A percentile compares a stretch with the other conserved stretches of the same genome.
Conservation (phyloP, 2,113 vertebrate species). For the Dolichotis patagonum region DNA sequence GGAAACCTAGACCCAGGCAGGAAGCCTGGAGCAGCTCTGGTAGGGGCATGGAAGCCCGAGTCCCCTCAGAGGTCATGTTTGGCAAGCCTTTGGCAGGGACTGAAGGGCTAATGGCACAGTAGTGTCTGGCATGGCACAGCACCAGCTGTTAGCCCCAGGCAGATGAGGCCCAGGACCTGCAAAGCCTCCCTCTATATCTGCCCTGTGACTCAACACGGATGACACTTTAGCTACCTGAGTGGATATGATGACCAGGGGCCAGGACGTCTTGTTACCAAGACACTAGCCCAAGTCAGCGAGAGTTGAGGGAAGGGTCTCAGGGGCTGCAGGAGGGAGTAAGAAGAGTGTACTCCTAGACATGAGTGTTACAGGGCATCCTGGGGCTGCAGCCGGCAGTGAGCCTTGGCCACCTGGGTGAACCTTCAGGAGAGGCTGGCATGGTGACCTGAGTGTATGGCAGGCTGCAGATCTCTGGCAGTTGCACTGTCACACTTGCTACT, state of each 20-base stretch:
- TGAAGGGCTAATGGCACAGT: not conserved
- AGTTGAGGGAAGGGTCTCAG: not conserved
- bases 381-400: not conserved
- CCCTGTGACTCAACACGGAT: too few relatives aligned
- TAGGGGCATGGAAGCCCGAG: not conserved
- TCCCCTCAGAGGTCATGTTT: not conserved
- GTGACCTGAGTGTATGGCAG: not conserved
- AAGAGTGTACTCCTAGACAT: not conserved
- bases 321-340: too few relatives aligned
- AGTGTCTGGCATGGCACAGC: not conserved
- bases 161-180: accelerated
- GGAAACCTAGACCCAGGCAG: not conserved
- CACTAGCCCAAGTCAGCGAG: not conserved
- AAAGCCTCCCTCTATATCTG: not conserved
- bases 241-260: not conserved
- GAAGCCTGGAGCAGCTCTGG: not conserved
- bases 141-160: not conserved
- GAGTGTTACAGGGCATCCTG: not conserved
- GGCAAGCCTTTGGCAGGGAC: not conserved
- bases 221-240: too few relatives aligned
- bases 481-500: too few relatives aligned
- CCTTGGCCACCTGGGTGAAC: not conserved
- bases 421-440: not conserved
- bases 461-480: not conserved
- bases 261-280: not conserved